phyloP scores from a whole-genome alignment of 2,113 vertebrate species.

The Osmerus eperlanus region DNA sequence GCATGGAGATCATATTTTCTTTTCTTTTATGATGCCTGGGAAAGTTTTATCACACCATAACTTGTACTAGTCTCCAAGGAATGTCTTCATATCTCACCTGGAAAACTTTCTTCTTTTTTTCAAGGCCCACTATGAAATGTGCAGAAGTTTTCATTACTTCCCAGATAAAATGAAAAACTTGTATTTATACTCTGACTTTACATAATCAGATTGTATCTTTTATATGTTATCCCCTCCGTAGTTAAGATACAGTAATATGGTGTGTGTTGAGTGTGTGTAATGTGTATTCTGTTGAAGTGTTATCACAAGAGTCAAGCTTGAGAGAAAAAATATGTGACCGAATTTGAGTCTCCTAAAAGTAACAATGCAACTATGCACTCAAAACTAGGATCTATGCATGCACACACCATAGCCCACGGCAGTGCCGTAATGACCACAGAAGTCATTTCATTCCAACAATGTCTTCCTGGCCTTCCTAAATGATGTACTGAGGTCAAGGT shows the following conservation, averaged over 20 bases:
- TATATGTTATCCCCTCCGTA: background rate
- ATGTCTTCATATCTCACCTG: conserved; percentile 40
- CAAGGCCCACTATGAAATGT: background rate
- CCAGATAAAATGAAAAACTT: background rate
- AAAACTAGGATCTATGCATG: too few relatives aligned
- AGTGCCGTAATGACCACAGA: background rate
- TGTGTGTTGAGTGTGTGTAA: too few relatives aligned
- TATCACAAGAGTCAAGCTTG: too few relatives aligned
- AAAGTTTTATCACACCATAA: conserved; percentile 54
- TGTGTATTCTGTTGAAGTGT: too few relatives aligned
- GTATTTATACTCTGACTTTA: background rate
- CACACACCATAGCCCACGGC: background rate
- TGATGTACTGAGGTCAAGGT: conserved; percentile 12
- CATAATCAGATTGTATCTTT: background rate
- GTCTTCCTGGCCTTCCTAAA: background rate
- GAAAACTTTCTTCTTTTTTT: conserved; percentile 35
- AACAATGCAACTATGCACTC: too few relatives aligned
- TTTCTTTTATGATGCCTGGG: conserved; percentile 45
- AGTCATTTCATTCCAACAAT: background rate
- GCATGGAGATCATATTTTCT: conserved; percentile 53
- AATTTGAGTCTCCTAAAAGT: too few relatives aligned
- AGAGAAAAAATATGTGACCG: too few relatives aligned
- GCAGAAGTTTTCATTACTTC: conserved; percentile 1
- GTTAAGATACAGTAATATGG: too few relatives aligned
- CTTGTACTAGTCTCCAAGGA: conserved; percentile 38